Conservation (phyloP, 1,140 invertebrate species). For the Formica selysi region DNA sequence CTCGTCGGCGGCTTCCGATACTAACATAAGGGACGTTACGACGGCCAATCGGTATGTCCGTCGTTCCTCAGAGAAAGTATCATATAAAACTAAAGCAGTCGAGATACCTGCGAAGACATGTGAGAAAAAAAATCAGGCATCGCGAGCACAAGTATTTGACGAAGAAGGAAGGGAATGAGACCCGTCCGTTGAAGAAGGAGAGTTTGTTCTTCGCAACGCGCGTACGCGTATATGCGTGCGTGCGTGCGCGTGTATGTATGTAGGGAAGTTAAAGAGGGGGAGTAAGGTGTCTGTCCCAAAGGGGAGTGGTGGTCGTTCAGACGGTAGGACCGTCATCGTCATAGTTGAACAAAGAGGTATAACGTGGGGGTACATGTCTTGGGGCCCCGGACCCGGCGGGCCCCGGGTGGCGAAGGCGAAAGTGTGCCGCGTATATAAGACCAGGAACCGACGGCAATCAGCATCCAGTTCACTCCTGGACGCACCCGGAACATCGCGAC, state of each 20-base stretch:
- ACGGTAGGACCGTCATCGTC: conserved; percentile 70
- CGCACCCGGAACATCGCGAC: conserved; percentile 87
- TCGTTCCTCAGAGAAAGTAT: conserved; percentile 63
- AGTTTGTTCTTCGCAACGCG: conserved; percentile 43
- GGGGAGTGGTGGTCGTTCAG: conserved; percentile 82
- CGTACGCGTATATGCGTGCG: background rate
- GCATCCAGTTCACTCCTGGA: conserved; percentile 91
- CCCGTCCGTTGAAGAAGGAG: conserved; percentile 51
- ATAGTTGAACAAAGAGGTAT: conserved; percentile 82
- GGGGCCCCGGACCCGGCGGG: conserved; percentile 70
- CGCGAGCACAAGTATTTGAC: background rate
- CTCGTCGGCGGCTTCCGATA: conserved; percentile 35
- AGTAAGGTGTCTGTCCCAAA: conserved; percentile 80
- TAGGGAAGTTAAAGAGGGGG: conserved; percentile 75
- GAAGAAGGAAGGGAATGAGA: conserved; percentile 67
- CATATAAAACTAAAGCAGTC: conserved; percentile 47
- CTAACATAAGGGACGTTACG: conserved; percentile 31
- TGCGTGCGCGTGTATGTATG: conserved; percentile 13
- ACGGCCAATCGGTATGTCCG: conserved; percentile 56
- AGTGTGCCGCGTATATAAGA: conserved; percentile 88
- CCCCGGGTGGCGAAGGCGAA: conserved; percentile 85
- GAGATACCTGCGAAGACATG: conserved; percentile 61
- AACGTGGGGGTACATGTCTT: conserved; percentile 80
- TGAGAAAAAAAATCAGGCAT: conserved; percentile 62
- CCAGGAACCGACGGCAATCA: conserved; percentile 88